Conservation (phyloP, 2,888 invertebrate species). For the Byasa hedistus region DNA sequence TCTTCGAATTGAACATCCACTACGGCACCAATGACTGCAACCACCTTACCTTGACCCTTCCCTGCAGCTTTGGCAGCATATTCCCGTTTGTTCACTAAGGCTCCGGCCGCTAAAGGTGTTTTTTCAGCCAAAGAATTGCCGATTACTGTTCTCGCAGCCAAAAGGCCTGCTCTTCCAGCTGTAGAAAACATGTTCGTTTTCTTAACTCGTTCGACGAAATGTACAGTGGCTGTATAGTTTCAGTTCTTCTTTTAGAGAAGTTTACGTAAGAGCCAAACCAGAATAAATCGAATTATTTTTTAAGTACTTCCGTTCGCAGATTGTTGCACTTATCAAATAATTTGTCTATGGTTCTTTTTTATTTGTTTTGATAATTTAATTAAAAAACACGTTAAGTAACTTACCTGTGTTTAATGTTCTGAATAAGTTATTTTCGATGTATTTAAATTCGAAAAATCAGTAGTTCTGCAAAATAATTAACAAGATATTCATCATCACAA, state of each 20-base stretch:
- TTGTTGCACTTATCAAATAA: constrained; percentile 5
- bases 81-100: constrained; percentile 63
- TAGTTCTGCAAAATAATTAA: too few species aligned
- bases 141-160: constrained; percentile 74
- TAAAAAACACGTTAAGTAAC: too few species aligned
- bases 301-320: constrained; percentile 31
- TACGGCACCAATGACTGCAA: constrained; percentile 98
- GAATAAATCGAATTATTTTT: constrained; percentile 22
- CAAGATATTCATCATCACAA: too few species aligned
- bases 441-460: too few species aligned
- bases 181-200: constrained; percentile 73
- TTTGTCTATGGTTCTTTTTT: constrained; percentile 3
- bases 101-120: constrained; percentile 71
- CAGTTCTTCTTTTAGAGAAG: constrained; percentile 63
- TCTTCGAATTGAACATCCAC: constrained; percentile 98
- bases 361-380: neutral
- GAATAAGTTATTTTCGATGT: too few species aligned
- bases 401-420: too few species aligned
- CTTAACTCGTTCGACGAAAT: constrained; percentile 51
- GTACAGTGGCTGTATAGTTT: constrained; percentile 50
- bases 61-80: constrained; percentile 54
- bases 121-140: constrained; percentile 77
- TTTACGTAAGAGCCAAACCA: constrained; percentile 45
- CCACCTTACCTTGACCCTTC: constrained; percentile 83
- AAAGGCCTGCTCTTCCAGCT: constrained; percentile 74